Conservation (phyloP, 1,140 invertebrate genomes). For the Sycophila sp. region DNA sequence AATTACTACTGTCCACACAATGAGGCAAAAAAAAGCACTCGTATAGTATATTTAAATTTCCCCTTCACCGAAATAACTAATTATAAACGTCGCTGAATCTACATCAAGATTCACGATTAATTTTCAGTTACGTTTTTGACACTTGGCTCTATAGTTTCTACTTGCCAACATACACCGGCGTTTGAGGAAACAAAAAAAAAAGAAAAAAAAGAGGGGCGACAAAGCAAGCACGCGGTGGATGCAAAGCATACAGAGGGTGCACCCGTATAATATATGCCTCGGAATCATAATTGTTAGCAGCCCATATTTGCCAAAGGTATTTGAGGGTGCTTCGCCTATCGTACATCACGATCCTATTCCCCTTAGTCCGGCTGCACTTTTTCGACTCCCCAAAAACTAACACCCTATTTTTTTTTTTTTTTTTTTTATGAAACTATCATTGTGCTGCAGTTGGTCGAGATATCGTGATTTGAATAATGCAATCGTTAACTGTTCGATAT, state of each 20-base stretch:
- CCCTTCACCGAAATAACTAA: too few species aligned
- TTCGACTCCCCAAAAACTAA: not conserved
- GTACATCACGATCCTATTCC: constrained; percentile 2
- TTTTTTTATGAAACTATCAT: too few species aligned
- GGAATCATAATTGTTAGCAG: constrained; percentile 16
- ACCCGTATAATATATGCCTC: constrained; percentile 11
- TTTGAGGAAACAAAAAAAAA: constrained; percentile 5
- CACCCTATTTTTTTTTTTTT: too few species aligned
- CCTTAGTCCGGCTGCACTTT: constrained; percentile 1
- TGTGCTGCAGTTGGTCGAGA: too few species aligned
- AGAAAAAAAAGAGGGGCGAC: not conserved
- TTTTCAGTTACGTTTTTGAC: constrained; percentile 21
- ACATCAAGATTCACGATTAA: not conserved
- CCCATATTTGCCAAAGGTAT: constrained; percentile 32
- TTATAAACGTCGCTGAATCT: too few species aligned
- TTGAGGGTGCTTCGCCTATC: constrained; percentile 4
- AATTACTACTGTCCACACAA: too few species aligned
- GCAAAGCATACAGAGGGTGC: not conserved
- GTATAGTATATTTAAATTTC: too few species aligned
- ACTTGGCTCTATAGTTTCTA: too few species aligned
- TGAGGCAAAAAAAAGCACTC: too few species aligned
- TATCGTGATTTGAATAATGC: too few species aligned
- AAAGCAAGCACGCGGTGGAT: not conserved
- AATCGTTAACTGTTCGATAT: too few species aligned
- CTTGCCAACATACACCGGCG: too few species aligned